These are phyloP conservation scores for Mythimna impura DNA, from an alignment of 2,888 invertebrate species.

Conservation along the genomic window DNA sequence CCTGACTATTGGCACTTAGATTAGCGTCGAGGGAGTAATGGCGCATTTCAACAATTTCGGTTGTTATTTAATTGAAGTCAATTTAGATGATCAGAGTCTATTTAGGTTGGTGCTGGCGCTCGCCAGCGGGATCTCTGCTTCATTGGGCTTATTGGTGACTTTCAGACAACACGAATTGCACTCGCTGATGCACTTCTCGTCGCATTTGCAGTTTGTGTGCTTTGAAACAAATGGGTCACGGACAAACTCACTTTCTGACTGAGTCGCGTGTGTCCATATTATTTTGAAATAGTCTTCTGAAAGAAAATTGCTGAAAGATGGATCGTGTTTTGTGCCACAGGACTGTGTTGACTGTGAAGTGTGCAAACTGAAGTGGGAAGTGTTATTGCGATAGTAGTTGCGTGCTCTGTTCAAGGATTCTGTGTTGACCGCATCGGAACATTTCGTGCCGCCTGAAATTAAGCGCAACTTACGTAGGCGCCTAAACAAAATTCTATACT, in stretches of 20 bases:
- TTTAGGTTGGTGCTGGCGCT: conserved; percentile 90
- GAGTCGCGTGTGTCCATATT: conserved; percentile 51
- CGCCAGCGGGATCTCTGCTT: conserved; percentile 90
- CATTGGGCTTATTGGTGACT: conserved; percentile 91
- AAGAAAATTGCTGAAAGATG: conserved; percentile 27
- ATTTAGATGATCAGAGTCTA: conserved; percentile 91
- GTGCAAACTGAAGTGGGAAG: conserved; percentile 45
- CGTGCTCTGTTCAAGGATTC: conserved; percentile 45
- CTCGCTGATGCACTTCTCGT: conserved; percentile 88
- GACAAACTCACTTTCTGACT: conserved; percentile 43
- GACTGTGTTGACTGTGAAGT: conserved; percentile 50
- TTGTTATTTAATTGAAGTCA: conserved; percentile 91
- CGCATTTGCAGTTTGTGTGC: conserved; percentile 81
- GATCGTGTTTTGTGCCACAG: conserved; percentile 39
- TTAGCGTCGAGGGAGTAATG: conserved; percentile 90
- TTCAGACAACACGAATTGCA: conserved; percentile 91
- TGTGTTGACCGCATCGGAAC: conserved; percentile 36
- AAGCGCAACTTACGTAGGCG: conserved; percentile 31
- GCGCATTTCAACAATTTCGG: conserved; percentile 91
- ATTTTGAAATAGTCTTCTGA: conserved; percentile 45
- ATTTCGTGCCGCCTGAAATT: conserved; percentile 49
- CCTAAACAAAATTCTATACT: conserved; percentile 15
- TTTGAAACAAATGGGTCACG: conserved; percentile 73
- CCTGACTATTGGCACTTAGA: conserved; percentile 90
- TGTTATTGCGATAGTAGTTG: conserved; percentile 35